These are phyloP conservation scores for Delia radicum DNA, from an alignment of 1,140 invertebrate species.

Conservation along the genomic window DNA sequence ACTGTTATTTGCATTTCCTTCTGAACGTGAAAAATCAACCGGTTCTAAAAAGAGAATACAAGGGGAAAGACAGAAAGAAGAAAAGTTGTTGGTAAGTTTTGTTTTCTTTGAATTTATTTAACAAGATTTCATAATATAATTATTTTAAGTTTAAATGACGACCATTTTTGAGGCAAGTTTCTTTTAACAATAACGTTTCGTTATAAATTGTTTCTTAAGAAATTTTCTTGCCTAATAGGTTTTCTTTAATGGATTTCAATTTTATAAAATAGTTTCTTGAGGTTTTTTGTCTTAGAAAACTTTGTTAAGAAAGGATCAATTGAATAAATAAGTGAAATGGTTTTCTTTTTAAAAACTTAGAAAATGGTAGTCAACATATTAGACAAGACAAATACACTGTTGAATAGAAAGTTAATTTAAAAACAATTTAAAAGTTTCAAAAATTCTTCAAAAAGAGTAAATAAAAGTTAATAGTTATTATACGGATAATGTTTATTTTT, in stretches of 20 bases:
- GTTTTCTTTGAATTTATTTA: no score
- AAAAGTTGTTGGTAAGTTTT: background rate
- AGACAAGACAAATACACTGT: no score
- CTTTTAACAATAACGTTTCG: no score
- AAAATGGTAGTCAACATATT: no score
- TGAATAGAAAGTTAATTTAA: no score
- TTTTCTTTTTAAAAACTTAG: background rate
- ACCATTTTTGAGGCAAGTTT: background rate
- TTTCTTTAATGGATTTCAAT: background rate
- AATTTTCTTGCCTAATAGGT: background rate
- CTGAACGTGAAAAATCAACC: conserved; percentile 54
- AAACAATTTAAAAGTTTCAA: no score
- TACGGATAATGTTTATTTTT: no score
- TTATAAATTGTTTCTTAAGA: background rate
- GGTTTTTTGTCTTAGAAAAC: background rate
- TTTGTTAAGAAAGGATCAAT: background rate
- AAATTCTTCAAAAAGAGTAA: no score
- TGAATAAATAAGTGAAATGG: background rate
- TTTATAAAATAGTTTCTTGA: background rate
- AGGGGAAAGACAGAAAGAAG: background rate
- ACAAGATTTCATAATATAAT: background rate
- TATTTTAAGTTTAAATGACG: background rate
- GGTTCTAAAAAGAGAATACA: conserved; percentile 38
- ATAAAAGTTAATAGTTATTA: no score
- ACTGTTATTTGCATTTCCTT: conserved; percentile 21